Evolutionary conservation across 2,888 invertebrate genomes (phyloP).

Genomic region (Lasiommata megera): DNA sequence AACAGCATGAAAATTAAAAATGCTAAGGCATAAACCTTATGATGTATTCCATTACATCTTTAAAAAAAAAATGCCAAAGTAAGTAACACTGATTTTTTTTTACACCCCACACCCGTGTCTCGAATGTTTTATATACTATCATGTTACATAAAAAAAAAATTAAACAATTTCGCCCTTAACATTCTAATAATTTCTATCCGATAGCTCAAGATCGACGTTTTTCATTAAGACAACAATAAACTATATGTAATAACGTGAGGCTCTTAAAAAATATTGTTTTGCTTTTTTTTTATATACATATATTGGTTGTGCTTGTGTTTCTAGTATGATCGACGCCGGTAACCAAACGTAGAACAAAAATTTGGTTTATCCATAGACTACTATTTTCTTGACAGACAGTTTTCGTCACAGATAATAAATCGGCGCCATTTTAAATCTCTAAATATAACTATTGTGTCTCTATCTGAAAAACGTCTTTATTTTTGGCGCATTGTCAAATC

Average conservation of each 20-base stretch:
- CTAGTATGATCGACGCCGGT: not conserved
- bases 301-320: not conserved
- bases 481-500: constrained; percentile 72
- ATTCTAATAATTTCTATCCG: constrained; percentile 17
- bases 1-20: no score
- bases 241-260: constrained; percentile 17
- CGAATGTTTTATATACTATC: not conserved
- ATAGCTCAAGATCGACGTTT: constrained; percentile 27
- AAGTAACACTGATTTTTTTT: no score
- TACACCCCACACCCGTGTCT: no score
- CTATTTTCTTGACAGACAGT: no score
- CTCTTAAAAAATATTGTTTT: constrained; percentile 8
- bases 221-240: constrained; percentile 23
- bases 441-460: constrained; percentile 9
- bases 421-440: not conserved
- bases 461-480: constrained; percentile 36
- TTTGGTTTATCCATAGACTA: no score
- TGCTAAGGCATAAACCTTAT: no score
- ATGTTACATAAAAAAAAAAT: not conserved
- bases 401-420: not conserved
- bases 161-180: not conserved
- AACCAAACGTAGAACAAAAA: not conserved
- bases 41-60: no score
- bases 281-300: not conserved
- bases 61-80: no score